phyloP scores from a whole-genome alignment of 2,113 vertebrate species.

The Telmatochromis sp. region DNA sequence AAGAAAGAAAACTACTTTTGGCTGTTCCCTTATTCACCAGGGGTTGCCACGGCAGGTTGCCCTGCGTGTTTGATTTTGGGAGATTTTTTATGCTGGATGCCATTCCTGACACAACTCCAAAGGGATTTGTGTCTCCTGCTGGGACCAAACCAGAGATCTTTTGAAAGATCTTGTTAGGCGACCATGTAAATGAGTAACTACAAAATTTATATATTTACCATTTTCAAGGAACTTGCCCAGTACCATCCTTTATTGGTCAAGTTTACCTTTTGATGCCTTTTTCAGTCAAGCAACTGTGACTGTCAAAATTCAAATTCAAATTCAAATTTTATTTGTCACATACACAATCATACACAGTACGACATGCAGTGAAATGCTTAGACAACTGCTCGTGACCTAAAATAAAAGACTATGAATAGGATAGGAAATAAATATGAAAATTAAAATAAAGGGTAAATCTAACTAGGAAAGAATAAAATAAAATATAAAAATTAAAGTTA shows the following conservation, averaged over 20 bases:
- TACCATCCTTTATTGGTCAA: neutral
- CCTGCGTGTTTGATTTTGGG: neutral
- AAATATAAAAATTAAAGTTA: no score
- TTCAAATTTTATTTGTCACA: no score
- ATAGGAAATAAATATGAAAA: no score
- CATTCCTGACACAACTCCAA: neutral
- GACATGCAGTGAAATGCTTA: no score
- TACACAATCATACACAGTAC: no score
- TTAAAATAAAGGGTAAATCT: no score
- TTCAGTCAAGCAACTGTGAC: neutral
- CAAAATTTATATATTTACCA: neutral
- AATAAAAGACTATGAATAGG: no score
- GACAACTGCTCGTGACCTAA: rapidly evolving
- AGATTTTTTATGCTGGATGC: neutral
- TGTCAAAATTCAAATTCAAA: neutral
- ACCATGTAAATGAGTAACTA: neutral
- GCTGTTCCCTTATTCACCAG: neutral
- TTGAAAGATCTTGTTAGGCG: neutral
- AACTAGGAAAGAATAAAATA: no score
- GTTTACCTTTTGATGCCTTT: neutral
- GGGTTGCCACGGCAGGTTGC: no score
- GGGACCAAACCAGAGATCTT: neutral
- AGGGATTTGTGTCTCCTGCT: neutral
- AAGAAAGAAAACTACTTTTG: neutral
- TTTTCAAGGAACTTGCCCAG: neutral